Percentiles rank a stretch among this genome's conserved stretches.
phyloP scores from a whole-genome alignment of 2,888 invertebrate species.

The Himalopsyche japonica region DNA sequence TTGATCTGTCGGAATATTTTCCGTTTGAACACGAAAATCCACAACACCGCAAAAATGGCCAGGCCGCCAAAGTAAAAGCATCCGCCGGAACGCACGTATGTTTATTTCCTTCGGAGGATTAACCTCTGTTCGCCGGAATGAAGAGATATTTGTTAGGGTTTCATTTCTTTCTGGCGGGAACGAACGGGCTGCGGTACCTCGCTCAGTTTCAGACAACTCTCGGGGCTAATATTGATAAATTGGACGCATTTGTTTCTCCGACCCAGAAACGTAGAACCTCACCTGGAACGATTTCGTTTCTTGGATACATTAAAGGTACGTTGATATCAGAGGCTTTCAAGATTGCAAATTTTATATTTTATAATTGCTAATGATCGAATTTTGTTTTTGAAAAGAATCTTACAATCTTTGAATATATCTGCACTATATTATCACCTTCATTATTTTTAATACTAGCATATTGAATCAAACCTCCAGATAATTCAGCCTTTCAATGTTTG shows the following conservation, averaged over 20 bases:
- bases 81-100: constrained; percentile 8
- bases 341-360: no score
- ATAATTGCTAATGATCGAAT: no score
- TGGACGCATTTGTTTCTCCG: constrained; percentile 28
- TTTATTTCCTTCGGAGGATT: constrained; percentile 29
- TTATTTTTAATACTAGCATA: no score
- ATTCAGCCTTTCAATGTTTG: no score
- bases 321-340: no score
- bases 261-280: background rate
- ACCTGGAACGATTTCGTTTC: background rate
- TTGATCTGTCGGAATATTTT: background rate
- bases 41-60: background rate
- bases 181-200: background rate
- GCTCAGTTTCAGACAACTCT: constrained; percentile 3
- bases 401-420: no score
- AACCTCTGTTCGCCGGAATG: constrained; percentile 32
- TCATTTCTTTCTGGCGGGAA: background rate
- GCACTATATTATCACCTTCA: no score
- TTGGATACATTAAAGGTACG: background rate
- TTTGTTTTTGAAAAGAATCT: no score
- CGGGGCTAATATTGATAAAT: constrained; percentile 38
- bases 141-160: constrained; percentile 28
- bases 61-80: background rate
- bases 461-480: no score
- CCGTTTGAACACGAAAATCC: background rate